Evolutionary conservation across 2,113 vertebrate genomes (phyloP), one percentile per base, ranked within the genome.

Genomic region (Cepphus grylle): DNA sequence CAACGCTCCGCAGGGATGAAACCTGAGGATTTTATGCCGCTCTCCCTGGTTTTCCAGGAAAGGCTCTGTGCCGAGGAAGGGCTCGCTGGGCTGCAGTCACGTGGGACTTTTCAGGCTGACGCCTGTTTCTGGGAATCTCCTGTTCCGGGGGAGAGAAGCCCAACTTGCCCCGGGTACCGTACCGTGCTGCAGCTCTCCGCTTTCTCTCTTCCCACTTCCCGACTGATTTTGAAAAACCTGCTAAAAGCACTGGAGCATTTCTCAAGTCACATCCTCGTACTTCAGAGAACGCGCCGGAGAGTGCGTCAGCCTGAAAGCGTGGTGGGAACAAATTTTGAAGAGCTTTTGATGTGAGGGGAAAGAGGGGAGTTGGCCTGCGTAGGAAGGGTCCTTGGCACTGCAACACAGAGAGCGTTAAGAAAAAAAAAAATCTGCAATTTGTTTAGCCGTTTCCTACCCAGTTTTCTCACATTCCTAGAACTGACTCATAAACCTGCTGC

Each of bases 401-500:
- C 63, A 58, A 36, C 87, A 59, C 59, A 55, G 62, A 55, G 50
- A 52, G 5, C 81, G 52, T 40, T 9, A 58, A 30, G 43, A 58
- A 71, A 38, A 72, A 71, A 43, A 72, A 19, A 22, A 65, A 88
- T 73, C 34, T 78, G 77, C 22, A 8, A 38, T 59, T 90, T 82
- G 56, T 92, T 91, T 63, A 73, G 90, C 32, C 0, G 1, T 92
- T 94, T 94, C 78, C 94, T 95, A 45, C 78, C 81, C 38, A 49
- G 42, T 79, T 94, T 91, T 95, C 84, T 93, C 94, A 36, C 88
- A 71, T 95, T 78, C 90, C 95, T 89, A 17, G 4, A 38, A 26
- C 94, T 87, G 92, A 92, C 85, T 93, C 90, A 76, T 5, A 17
- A 72, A 85, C 85, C 90, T 76, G 93, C 91, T 61, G 95, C 93